phyloP scores from a whole-genome alignment of 2,797 vertebrate genomes.

The Peromyscus eremicus region DNA sequence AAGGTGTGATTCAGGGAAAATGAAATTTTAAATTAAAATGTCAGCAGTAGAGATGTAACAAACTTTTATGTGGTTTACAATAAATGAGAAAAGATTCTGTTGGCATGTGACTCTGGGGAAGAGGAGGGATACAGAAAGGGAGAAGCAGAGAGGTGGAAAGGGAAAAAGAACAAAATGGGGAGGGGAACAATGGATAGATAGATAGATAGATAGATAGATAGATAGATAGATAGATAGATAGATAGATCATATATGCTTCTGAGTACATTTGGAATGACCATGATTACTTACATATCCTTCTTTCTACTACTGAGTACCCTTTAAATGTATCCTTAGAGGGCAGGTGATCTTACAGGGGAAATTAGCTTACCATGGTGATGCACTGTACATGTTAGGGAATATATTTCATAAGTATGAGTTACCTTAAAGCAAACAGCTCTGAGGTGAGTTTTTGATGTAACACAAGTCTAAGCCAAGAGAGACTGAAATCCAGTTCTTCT shows the following conservation, averaged over 20 bases:
- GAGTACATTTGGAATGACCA: neutral
- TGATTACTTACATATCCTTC: neutral
- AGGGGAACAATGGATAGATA: too few species aligned
- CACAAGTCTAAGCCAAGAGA: neutral
- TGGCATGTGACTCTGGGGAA: neutral
- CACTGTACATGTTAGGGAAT: neutral
- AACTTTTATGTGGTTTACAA: neutral
- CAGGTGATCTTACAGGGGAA: neutral
- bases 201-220: too few species aligned
- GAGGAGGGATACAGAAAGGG: neutral
- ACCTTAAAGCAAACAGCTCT: neutral
- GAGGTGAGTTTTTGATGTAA: neutral
- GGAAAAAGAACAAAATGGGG: neutral
- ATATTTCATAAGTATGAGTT: neutral
- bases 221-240: neutral
- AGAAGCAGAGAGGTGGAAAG: too few species aligned
- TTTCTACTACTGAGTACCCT: neutral
- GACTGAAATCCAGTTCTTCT: neutral
- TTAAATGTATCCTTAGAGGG: neutral
- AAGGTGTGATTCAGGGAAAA: neutral
- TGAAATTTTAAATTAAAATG: neutral
- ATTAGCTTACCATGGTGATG: neutral
- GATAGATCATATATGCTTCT: too few species aligned
- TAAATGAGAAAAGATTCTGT: neutral
- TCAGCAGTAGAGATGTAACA: neutral